These are phyloP conservation scores for Cephus nigrinus DNA, from an alignment of 2,888 invertebrate genomes.

Conservation along the genomic window DNA sequence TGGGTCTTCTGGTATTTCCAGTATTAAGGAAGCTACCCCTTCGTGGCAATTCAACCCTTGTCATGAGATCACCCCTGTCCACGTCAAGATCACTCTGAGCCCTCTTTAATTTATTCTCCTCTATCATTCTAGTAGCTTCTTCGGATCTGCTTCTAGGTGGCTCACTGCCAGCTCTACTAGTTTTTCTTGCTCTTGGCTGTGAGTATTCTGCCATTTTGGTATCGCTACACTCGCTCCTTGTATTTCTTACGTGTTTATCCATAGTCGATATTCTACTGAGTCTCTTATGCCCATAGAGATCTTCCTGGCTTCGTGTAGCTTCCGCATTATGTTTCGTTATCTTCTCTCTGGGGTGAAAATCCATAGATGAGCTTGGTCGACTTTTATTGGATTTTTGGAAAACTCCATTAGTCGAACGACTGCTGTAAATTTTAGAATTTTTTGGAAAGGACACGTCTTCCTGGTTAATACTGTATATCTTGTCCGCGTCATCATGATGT, in stretches of 20 bases:
- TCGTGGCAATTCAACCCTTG: constrained; percentile 87
- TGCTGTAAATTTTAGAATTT: neutral
- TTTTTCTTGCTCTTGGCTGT: constrained; percentile 42
- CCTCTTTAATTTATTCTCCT: constrained; percentile 65
- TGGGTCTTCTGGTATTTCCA: constrained; percentile 81
- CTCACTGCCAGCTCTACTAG: constrained; percentile 61
- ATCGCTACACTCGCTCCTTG: constrained; percentile 12
- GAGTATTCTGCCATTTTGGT: constrained; percentile 22
- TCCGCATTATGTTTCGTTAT: neutral
- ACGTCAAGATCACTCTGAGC: constrained; percentile 68
- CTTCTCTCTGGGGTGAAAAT: neutral
- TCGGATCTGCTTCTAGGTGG: constrained; percentile 54
- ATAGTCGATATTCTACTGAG: constrained; percentile 48
- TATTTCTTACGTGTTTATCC: constrained; percentile 49
- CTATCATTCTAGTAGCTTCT: constrained; percentile 29
- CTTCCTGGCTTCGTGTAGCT: constrained; percentile 26
- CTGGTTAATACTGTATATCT: constrained; percentile 51
- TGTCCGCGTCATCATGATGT: constrained; percentile 53
- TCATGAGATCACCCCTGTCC: constrained; percentile 83
- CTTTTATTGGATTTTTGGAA: neutral
- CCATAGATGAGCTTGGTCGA: neutral
- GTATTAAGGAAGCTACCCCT: constrained; percentile 88
- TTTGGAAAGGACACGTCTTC: constrained; percentile 32
- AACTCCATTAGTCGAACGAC: neutral
- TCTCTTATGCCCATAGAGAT: constrained; percentile 18